Evolutionary conservation across 2,113 vertebrate species (phyloP).

Genomic region (Callaeas wilsoni): DNA sequence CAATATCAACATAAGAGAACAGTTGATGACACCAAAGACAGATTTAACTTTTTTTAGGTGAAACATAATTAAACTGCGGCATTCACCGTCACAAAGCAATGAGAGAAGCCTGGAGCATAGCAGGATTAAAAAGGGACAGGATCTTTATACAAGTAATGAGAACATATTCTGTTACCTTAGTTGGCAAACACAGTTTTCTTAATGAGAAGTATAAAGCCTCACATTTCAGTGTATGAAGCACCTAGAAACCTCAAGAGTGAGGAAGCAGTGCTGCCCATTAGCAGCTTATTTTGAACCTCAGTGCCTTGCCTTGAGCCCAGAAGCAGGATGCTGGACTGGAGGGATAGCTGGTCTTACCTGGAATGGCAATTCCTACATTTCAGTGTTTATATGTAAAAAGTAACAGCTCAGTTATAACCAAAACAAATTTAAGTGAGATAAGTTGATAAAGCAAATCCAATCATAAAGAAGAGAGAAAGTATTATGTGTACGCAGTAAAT

Average conservation of each 20-base stretch:
- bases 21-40: not conserved
- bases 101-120: not conserved
- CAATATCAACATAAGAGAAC: not conserved
- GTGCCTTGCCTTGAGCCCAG: not conserved
- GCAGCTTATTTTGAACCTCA: not conserved
- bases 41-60: slow-evolving; percentile 1
- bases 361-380: not conserved
- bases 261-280: not conserved
- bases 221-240: not conserved
- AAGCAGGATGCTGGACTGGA: not conserved
- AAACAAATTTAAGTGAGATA: slow-evolving; percentile 41
- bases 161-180: not conserved
- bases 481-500: slow-evolving; percentile 18
- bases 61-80: slow-evolving; percentile 22
- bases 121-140: not conserved
- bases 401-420: slow-evolving; percentile 12
- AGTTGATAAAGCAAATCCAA: slow-evolving; percentile 47
- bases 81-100: slow-evolving; percentile 36
- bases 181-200: not conserved
- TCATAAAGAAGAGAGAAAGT: slow-evolving; percentile 22
- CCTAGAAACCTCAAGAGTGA: not conserved
- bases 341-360: not conserved
- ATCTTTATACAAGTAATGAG: not conserved
- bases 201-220: not conserved
- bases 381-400: slow-evolving; percentile 1